phyloP scores from a whole-genome alignment of 2,888 invertebrate genomes.

The Busseola fusca region DNA sequence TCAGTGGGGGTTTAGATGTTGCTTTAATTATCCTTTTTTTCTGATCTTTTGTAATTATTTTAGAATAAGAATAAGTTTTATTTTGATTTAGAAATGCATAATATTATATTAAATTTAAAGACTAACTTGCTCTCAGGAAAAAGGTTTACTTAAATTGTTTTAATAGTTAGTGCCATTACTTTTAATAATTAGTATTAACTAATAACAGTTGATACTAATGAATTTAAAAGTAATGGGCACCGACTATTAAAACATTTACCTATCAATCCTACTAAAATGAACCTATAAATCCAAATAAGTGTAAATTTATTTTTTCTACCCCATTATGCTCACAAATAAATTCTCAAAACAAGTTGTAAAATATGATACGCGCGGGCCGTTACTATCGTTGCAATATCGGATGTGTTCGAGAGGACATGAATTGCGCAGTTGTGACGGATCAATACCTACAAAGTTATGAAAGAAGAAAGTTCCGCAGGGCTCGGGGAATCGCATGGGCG shows the following conservation, averaged over 20 bases:
- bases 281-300: constrained; percentile 1
- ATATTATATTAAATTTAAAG: neutral
- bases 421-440: constrained; percentile 88
- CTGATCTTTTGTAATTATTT: neutral
- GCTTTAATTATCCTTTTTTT: neutral
- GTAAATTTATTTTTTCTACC: neutral
- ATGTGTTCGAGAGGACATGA: constrained; percentile 81
- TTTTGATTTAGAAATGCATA: neutral
- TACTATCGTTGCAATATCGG: constrained; percentile 75
- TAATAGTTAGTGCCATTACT: neutral
- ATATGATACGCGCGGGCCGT: constrained; percentile 65
- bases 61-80: neutral
- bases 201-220: too few species aligned
- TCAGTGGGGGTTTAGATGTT: neutral
- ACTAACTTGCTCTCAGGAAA: neutral
- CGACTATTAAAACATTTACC: too few species aligned
- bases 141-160: neutral
- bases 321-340: constrained; percentile 30
- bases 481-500: constrained; percentile 85
- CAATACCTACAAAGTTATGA: constrained; percentile 88
- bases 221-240: too few species aligned
- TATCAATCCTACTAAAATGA: neutral
- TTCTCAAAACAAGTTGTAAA: constrained; percentile 23
- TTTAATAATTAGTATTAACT: neutral
- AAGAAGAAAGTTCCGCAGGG: constrained; percentile 88